Evolutionary conservation across 2,797 vertebrate genomes (phyloP).

Genomic region (Aplochiton taeniatus): DNA sequence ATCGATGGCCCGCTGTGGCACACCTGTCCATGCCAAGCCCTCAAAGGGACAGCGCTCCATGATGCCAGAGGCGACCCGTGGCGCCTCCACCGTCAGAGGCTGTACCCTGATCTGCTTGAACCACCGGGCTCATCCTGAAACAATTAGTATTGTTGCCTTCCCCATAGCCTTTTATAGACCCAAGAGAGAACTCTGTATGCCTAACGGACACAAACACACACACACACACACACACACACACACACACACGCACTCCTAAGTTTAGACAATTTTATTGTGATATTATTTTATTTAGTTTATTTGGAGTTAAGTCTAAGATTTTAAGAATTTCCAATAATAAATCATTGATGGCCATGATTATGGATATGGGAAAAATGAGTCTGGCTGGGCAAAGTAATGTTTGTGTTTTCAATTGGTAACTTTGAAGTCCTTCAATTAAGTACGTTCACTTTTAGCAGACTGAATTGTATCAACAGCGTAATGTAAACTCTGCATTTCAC

Average conservation of each 20-base stretch:
- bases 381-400: background rate
- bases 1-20: conserved; percentile 44
- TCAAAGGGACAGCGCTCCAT: conserved; percentile 13
- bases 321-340: background rate
- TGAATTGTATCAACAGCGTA: conserved; percentile 27
- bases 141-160: background rate
- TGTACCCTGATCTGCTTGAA: conserved; percentile 12
- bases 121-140: background rate
- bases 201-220: no score
- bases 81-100: conserved; percentile 23
- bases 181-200: no score
- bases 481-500: conserved; percentile 48
- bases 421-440: no score
- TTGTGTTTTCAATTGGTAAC: background rate
- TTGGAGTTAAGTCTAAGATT: background rate
- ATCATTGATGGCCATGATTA: background rate
- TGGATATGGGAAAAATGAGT: no score
- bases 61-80: conserved; percentile 13
- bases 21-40: conserved; percentile 48
- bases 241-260: no score
- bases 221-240: no score
- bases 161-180: background rate
- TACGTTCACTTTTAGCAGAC: conserved; percentile 16
- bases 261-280: background rate
- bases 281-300: background rate